A percentile compares a stretch with the other conserved stretches of the same genome.
Evolutionary conservation across 2,888 invertebrate genomes (phyloP).

Genomic region (Lepas anatifera): DNA sequence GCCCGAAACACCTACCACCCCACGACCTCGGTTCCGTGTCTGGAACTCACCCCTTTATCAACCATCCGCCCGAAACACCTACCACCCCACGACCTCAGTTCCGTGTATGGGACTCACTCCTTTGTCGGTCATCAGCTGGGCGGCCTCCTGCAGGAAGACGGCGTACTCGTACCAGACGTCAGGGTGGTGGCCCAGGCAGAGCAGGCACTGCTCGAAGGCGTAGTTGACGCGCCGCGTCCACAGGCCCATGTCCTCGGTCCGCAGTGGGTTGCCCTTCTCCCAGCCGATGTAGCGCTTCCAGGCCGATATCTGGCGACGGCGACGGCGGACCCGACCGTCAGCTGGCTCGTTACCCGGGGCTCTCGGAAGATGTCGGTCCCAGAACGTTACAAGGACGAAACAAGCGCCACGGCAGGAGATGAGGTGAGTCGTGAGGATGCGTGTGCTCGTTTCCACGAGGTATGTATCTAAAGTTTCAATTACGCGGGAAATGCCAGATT

Average conservation of each 20-base stretch:
- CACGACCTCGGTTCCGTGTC: no score
- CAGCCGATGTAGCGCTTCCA: constrained; percentile 99
- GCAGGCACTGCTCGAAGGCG: constrained; percentile 92
- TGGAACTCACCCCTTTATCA: no score
- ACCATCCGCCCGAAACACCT: no score
- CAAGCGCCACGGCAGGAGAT: no score
- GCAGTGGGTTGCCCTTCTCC: constrained; percentile 91
- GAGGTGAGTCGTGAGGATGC: no score
- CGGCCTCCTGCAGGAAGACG: constrained; percentile 88
- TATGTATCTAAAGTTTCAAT: no score
- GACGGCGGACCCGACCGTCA: not conserved
- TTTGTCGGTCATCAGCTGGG: constrained; percentile 85
- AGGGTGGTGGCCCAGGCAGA: constrained; percentile 93
- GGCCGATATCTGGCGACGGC: constrained; percentile 63
- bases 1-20: no score
- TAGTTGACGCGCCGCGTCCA: constrained; percentile 93
- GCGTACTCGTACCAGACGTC: constrained; percentile 99
- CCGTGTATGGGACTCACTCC: constrained; percentile 61
- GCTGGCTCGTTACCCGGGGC: no score
- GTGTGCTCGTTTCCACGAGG: no score
- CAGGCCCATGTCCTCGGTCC: constrained; percentile 88
- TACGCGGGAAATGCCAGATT: no score
- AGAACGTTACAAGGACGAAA: no score
- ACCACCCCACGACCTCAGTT: not conserved
- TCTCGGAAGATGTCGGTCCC: no score